Evolutionary conservation across 2,888 invertebrate species (phyloP).

Genomic region (Lycocerus yunnanus): DNA sequence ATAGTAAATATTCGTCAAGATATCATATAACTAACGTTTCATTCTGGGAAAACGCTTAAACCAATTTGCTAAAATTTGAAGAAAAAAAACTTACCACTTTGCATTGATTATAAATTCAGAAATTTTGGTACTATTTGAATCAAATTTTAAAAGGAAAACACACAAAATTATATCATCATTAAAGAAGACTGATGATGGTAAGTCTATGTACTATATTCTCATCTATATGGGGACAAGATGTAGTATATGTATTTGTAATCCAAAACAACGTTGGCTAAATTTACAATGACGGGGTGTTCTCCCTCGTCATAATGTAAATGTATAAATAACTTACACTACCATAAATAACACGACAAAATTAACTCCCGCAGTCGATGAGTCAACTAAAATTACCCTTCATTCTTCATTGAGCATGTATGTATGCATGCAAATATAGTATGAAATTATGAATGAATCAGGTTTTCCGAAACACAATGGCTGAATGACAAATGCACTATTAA

Average conservation of each 20-base stretch:
- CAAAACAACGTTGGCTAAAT: background rate
- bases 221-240: background rate
- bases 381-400: constrained; percentile 20
- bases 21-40: no score
- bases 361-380: constrained; percentile 16
- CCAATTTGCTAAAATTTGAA: no score
- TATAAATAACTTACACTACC: background rate
- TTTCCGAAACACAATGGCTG: background rate
- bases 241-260: background rate
- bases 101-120: no score
- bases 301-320: background rate
- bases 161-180: background rate
- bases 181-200: background rate
- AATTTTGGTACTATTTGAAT: no score
- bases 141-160: no score
- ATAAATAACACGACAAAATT: constrained; percentile 17
- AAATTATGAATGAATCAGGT: background rate
- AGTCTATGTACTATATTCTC: background rate
- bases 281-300: constrained; percentile 7
- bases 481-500: background rate
- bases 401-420: background rate
- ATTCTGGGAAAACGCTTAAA: no score
- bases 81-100: no score
- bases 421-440: background rate
- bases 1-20: no score